A percentile compares a stretch with the other conserved stretches of the same genome.
These are phyloP conservation scores for Oedothorax gibbosus DNA, from an alignment of 1,140 invertebrate species.

Conservation along the genomic window DNA sequence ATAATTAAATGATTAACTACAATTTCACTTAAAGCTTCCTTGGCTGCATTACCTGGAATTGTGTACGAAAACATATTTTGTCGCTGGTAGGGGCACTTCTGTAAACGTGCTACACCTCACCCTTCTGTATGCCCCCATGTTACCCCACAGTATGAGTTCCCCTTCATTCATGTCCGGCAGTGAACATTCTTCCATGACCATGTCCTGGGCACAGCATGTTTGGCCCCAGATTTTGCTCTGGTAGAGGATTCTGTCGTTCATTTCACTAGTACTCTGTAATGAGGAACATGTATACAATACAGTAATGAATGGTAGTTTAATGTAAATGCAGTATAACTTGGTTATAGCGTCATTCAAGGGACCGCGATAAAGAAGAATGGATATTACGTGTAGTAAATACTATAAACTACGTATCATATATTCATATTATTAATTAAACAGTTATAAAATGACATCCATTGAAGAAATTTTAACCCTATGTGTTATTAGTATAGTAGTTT, in stretches of 20 bases:
- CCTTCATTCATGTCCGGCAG: slow-evolving; percentile 70
- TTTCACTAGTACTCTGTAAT: background rate
- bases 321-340: no score
- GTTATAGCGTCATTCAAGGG: no score
- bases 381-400: no score
- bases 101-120: background rate
- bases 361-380: no score
- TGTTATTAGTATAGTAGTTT: no score
- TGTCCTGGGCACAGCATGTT: slow-evolving; percentile 71
- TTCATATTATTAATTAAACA: no score
- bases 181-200: slow-evolving; percentile 66
- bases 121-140: slow-evolving; percentile 73
- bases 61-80: background rate
- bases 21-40: no score
- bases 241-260: slow-evolving; percentile 39
- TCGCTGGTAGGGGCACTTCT: background rate
- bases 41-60: background rate
- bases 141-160: slow-evolving; percentile 69
- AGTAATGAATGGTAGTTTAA: no score
- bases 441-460: no score
- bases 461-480: no score
- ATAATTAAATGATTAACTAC: no score
- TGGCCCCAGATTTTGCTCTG: slow-evolving; percentile 71
- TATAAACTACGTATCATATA: no score
- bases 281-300: background rate